Conservation (phyloP, 2,888 invertebrate genomes). For the Actias luna region DNA sequence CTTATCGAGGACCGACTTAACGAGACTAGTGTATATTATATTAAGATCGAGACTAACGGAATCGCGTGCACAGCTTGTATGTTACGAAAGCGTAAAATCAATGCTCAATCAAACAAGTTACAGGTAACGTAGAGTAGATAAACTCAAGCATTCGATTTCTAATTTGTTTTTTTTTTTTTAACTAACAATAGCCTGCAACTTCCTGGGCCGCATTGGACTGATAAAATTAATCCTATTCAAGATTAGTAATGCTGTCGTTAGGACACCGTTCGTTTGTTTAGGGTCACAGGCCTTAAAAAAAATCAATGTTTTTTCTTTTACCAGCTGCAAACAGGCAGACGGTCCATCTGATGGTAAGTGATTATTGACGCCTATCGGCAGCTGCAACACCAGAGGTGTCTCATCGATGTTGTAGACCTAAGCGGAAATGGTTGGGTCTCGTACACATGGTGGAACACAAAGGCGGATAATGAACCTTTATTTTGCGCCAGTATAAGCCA, state of each 20-base stretch:
- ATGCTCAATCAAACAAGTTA: background rate
- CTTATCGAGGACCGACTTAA: too few relatives aligned
- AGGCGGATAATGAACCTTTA: too few relatives aligned
- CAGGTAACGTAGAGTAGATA: background rate
- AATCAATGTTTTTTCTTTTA: background rate
- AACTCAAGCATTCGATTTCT: background rate
- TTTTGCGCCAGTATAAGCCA: too few relatives aligned
- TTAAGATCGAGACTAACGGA: too few relatives aligned
- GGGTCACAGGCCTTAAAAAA: background rate
- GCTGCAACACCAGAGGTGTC: too few relatives aligned
- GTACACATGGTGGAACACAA: too few relatives aligned
- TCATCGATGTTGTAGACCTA: too few relatives aligned
- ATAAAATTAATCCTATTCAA: constrained; percentile 7
- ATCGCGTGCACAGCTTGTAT: background rate
- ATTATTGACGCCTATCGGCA: too few relatives aligned
- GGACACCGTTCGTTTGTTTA: background rate
- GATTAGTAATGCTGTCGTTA: constrained; percentile 2
- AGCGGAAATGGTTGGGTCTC: too few relatives aligned
- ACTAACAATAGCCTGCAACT: constrained; percentile 3
- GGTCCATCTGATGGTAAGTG: too few relatives aligned
- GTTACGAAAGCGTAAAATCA: background rate
- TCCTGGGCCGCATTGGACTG: constrained; percentile 8
- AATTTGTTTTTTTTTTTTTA: constrained; percentile 4
- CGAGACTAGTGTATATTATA: too few relatives aligned
- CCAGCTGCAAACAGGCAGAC: background rate